Base-by-base conservation (phyloP, 1,140 invertebrate species). In the Platyura marginata region DNA sequence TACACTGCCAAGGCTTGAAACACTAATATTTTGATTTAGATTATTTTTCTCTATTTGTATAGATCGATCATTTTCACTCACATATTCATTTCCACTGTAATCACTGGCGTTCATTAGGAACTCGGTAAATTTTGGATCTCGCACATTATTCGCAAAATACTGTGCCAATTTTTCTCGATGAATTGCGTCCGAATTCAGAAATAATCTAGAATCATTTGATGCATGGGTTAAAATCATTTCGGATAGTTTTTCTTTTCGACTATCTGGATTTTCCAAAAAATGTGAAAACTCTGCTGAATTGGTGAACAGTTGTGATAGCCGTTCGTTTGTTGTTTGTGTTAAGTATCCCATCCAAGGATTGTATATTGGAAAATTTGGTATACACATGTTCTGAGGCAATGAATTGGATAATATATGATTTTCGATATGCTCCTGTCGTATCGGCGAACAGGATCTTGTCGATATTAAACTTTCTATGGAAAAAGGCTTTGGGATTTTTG, bases 271-370 rank as follows among this genome's bases (percentile, higher is more conserved):
- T 29, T 38, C 18, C n/a, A 38, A 11, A 18, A n/a, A n/a, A 38
- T 38, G 11, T 10, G 36, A 18, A 20, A 9, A 44, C 45, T 11
- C 53, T 16, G 48, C 48, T 16, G 54, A 51, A 47, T 51, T 54
- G 42, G 57, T 48, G 37, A 58, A 56, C 40, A 60, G 44, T 47
- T 60, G 55, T 13, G 50, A 48, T 36, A 58, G 46, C 42, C 56
- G 50, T 34, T 60, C 57, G 34, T 60, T 57, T 35, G 57, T 57
- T 36, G 57, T 56, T 39, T 60, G 57, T 20, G 54, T 51, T 42
- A 61, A 56, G 25, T 58, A 61, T 32, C 56, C 59, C 18, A 59
- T 46, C 58, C 58, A 61, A 29, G 59, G 59, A 51, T 59, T 61
- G 36, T 60, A 61, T 3, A 61, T 49, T 0, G 56, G 53, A 18